These are phyloP conservation scores for Dendrocincla fuliginosa DNA, from an alignment of 2,797 vertebrate genomes.

Conservation along the genomic window DNA sequence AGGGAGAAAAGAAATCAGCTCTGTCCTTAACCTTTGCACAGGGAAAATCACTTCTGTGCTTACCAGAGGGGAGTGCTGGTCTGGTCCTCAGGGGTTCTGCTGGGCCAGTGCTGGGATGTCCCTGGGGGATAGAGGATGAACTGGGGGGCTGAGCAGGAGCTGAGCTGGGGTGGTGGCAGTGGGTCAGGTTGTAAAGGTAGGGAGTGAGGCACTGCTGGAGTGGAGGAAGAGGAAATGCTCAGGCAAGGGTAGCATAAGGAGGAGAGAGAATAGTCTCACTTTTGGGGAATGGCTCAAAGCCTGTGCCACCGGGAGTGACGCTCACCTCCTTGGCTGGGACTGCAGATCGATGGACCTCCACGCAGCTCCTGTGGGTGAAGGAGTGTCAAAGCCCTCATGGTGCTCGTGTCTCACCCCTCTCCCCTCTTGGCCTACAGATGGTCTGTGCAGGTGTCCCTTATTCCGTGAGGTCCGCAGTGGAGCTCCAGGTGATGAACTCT, in stretches of 20 bases:
- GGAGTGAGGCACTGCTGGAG: background rate
- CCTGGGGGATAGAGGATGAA: fast-evolving
- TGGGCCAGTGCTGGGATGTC: background rate
- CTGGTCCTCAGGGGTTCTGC: background rate
- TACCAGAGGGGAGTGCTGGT: background rate
- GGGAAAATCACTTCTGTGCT: background rate
- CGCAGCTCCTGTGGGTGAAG: fast-evolving
- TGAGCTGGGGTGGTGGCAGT: fast-evolving
- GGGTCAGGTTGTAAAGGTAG: background rate
- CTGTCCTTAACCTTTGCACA: background rate
- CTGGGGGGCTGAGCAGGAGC: background rate
- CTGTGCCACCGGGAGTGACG: fast-evolving
- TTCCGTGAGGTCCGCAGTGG: fast-evolving
- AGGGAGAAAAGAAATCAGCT: background rate
- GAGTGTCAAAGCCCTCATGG: background rate
- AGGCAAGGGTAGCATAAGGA: background rate
- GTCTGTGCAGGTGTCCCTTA: background rate
- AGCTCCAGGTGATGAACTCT: background rate
- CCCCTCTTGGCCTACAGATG: background rate
- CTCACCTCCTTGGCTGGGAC: background rate
- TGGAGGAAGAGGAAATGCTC: background rate
- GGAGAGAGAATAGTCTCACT: background rate
- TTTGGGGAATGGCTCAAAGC: background rate
- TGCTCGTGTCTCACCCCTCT: fast-evolving
- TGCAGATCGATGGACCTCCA: fast-evolving